A percentile compares a stretch with the other conserved stretches of the same genome.
Conservation (phyloP, 2,113 vertebrate species). For the Orycteropus afer region DNA sequence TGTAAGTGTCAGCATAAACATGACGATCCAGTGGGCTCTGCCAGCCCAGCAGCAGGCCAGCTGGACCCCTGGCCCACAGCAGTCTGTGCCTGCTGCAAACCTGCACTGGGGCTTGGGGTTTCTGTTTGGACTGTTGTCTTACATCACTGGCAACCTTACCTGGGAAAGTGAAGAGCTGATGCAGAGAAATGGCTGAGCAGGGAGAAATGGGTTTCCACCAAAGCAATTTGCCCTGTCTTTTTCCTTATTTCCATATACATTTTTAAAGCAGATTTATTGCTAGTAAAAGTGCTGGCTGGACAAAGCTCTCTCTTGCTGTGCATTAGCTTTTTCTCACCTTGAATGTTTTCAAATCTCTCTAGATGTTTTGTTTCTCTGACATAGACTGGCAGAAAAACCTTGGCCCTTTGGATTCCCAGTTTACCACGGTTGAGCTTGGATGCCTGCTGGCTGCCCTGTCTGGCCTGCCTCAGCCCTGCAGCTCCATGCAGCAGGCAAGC, state of each 20-base stretch:
- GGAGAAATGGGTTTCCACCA: conserved; percentile 46
- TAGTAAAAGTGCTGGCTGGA: conserved; percentile 63
- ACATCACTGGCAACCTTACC: background rate
- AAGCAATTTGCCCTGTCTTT: background rate
- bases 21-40: background rate
- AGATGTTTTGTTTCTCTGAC: conserved; percentile 49
- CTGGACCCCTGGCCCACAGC: background rate
- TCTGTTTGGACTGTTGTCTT: background rate
- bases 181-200: background rate
- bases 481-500: background rate
- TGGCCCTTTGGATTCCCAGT: background rate
- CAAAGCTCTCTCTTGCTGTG: conserved; percentile 45
- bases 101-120: background rate
- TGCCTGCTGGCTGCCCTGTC: background rate
- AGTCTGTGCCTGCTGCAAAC: background rate
- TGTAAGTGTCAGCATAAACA: background rate
- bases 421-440: background rate
- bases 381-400: conserved; percentile 20
- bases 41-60: fast-evolving
- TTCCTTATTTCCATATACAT: conserved; percentile 42
- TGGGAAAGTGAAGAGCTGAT: background rate
- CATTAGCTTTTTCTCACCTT: conserved; percentile 3
- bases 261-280: conserved; percentile 65
- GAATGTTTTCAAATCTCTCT: conserved; percentile 49
- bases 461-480: background rate